phyloP scores from a whole-genome alignment of 2,888 invertebrate genomes.

The Nephrotoma flavescens region DNA sequence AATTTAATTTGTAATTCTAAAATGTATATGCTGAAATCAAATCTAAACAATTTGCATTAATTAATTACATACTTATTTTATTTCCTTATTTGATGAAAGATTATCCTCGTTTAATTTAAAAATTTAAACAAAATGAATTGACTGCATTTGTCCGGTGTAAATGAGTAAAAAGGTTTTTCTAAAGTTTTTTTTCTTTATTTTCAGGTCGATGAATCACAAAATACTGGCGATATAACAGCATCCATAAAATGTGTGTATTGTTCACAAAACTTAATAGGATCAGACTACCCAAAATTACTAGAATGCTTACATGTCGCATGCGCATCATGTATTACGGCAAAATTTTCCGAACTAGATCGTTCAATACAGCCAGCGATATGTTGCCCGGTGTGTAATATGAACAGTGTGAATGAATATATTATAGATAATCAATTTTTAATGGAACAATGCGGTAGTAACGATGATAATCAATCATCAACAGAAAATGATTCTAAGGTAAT shows the following conservation, averaged over 20 bases:
- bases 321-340: conserved; percentile 54
- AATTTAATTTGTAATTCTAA: too few species aligned
- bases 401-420: conserved; percentile 54
- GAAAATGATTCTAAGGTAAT: conserved; percentile 20
- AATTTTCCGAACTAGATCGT: conserved; percentile 36
- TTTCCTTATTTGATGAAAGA: not conserved
- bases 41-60: too few species aligned
- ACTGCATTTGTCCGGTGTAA: not conserved
- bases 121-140: not conserved
- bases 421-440: conserved; percentile 74
- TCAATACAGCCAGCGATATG: conserved; percentile 29
- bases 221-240: conserved; percentile 15
- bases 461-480: conserved; percentile 22
- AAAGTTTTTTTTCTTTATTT: not conserved
- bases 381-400: conserved; percentile 61
- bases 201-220: conserved; percentile 13
- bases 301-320: conserved; percentile 83
- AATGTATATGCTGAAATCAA: too few species aligned
- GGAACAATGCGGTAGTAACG: conserved; percentile 41
- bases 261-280: conserved; percentile 35
- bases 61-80: too few species aligned
- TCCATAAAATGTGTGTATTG: conserved; percentile 42
- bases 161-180: not conserved
- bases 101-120: not conserved
- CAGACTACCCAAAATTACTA: conserved; percentile 60